These are phyloP conservation scores for Sebastes miniatus DNA, from an alignment of 2,797 vertebrate genomes.

Conservation along the genomic window DNA sequence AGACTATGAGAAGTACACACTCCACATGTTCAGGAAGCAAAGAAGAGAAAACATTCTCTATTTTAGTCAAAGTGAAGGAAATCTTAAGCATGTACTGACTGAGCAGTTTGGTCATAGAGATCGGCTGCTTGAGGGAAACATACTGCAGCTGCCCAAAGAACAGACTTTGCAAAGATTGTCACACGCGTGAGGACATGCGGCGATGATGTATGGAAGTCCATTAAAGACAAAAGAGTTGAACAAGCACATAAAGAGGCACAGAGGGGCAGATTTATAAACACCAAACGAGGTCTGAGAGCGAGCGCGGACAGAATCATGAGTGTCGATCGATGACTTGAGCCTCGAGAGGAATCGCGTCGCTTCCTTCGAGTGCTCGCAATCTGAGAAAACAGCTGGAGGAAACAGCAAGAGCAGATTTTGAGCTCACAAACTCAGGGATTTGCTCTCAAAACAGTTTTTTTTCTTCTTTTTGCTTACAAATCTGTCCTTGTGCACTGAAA, in stretches of 20 bases:
- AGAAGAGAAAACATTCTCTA: not conserved
- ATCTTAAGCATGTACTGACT: not conserved
- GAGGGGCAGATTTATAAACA: not conserved
- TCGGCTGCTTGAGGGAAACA: not conserved
- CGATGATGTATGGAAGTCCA: not conserved
- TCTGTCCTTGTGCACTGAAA: not conserved
- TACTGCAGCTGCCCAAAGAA: no score
- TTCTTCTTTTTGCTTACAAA: not conserved
- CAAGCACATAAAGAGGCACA: not conserved
- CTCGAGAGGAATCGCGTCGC: not conserved
- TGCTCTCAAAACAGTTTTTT: not conserved
- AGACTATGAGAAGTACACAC: not conserved
- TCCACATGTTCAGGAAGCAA: not conserved
- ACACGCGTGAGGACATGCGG: not conserved
- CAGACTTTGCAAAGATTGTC: not conserved
- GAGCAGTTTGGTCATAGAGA: not conserved
- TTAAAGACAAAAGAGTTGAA: not conserved
- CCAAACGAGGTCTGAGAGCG: not conserved
- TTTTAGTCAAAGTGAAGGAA: not conserved
- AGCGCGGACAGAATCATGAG: not conserved
- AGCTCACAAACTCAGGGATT: not conserved
- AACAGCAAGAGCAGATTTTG: not conserved
- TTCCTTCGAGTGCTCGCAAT: not conserved
- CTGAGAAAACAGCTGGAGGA: constrained; percentile 14
- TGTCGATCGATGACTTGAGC: not conserved